Evolutionary conservation across 2,888 invertebrate species (phyloP).

Genomic region (Macaria notata): DNA sequence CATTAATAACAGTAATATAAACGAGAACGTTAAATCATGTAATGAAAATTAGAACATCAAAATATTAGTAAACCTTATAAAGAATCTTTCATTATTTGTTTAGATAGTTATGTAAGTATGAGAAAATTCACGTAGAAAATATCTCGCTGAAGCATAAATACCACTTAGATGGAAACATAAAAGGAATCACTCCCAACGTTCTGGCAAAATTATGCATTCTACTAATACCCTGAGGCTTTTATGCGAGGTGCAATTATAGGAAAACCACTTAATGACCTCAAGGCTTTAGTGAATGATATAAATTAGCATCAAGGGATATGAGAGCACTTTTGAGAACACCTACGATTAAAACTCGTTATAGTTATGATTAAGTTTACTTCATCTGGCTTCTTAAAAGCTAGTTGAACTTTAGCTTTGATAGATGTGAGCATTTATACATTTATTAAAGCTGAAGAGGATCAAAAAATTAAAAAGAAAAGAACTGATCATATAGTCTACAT

Average conservation of each 20-base stretch:
- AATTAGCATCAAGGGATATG: constrained; percentile 38
- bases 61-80: too few relatives aligned
- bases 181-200: constrained; percentile 60
- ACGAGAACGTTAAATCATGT: too few relatives aligned
- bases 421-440: too few relatives aligned
- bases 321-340: constrained; percentile 5
- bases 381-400: too few relatives aligned
- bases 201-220: constrained; percentile 67
- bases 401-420: too few relatives aligned
- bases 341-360: constrained; percentile 13
- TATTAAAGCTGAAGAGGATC: too few relatives aligned
- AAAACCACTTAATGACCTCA: constrained; percentile 38
- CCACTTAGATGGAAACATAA: constrained; percentile 67
- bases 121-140: constrained; percentile 34
- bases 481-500: too few relatives aligned
- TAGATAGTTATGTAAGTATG: too few relatives aligned
- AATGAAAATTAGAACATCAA: too few relatives aligned
- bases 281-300: constrained; percentile 37
- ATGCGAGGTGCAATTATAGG: constrained; percentile 42
- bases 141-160: constrained; percentile 59
- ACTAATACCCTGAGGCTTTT: constrained; percentile 29
- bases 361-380: background rate
- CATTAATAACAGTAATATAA: too few relatives aligned
- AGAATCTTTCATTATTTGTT: too few relatives aligned
- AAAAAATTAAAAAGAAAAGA: too few relatives aligned